Conservation (phyloP, 1,140 invertebrate species). For the Limonius californicus region DNA sequence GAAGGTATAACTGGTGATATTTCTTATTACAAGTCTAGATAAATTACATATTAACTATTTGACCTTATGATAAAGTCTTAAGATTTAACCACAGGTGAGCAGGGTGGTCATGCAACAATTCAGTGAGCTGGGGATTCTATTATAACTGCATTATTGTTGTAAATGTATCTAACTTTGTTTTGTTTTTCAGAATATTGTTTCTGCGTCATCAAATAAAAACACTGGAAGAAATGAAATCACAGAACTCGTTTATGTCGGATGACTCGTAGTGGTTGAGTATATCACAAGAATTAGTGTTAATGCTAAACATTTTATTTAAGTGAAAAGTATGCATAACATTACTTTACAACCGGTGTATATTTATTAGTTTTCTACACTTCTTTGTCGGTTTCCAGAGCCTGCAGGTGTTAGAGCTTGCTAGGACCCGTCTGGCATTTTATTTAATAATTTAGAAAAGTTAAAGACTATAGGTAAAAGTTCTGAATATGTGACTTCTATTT, state of each 20-base stretch:
- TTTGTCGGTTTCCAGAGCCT: background rate
- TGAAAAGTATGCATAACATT: conserved; percentile 31
- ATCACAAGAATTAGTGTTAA: conserved; percentile 39
- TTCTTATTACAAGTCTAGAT: too few relatives aligned
- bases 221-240: conserved; percentile 86
- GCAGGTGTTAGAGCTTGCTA: conserved; percentile 2
- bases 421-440: conserved; percentile 33
- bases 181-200: conserved; percentile 76
- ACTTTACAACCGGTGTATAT: conserved; percentile 27
- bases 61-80: too few relatives aligned
- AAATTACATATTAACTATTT: too few relatives aligned
- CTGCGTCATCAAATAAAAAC: conserved; percentile 84
- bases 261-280: conserved; percentile 49
- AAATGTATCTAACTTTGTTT: too few relatives aligned
- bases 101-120: too few relatives aligned
- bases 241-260: conserved; percentile 86
- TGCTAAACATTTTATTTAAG: conserved; percentile 32
- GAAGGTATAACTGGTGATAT: too few relatives aligned
- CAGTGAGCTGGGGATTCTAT: too few relatives aligned
- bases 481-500: conserved; percentile 38
- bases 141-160: too few relatives aligned
- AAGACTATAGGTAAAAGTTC: conserved; percentile 39
- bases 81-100: too few relatives aligned
- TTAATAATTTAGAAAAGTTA: conserved; percentile 36
- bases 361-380: conserved; percentile 20